Conservation (phyloP, 30 jellyfish, hydroid and myxozoan genomes). For the Aurelia coerulea region DNA sequence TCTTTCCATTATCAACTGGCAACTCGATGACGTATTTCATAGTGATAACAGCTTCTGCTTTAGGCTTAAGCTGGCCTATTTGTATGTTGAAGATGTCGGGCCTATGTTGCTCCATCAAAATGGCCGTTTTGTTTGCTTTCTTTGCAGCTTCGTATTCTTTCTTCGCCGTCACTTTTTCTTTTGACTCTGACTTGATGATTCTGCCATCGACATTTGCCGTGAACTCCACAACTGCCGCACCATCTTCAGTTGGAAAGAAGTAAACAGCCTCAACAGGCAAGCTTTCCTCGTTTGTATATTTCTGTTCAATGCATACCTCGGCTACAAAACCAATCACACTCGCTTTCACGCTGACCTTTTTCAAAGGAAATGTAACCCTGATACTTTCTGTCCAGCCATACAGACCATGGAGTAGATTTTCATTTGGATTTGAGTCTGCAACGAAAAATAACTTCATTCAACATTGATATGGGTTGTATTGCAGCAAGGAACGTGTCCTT, state of each 20-base stretch:
- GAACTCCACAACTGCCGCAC: slow-evolving; percentile 10
- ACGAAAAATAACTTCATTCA: no score
- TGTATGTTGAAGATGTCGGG: slow-evolving; percentile 14
- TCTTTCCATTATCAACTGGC: not conserved
- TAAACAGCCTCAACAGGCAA: slow-evolving; percentile 17
- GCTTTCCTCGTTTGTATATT: not conserved
- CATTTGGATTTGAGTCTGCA: no score
- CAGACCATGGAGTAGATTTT: no score
- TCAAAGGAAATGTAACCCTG: slow-evolving; percentile 8
- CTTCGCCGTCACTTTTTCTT: not conserved
- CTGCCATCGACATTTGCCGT: slow-evolving; percentile 4
- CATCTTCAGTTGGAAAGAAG: slow-evolving; percentile 7
- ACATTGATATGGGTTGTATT: no score
- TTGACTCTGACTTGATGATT: not conserved
- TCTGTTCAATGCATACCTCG: not conserved
- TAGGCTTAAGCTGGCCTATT: slow-evolving; percentile 4
- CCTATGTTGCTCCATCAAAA: slow-evolving; percentile 15
- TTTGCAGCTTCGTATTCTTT: slow-evolving; percentile 21
- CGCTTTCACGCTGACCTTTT: not conserved
- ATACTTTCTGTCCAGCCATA: no score
- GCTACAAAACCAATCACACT: slow-evolving; percentile 4
- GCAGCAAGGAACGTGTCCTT: no score
- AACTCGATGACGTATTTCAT: not conserved
- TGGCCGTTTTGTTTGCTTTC: slow-evolving; percentile 6
- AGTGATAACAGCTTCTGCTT: not conserved